phyloP scores from a whole-genome alignment of 1,140 invertebrate genomes.

The Heliothis virescens region DNA sequence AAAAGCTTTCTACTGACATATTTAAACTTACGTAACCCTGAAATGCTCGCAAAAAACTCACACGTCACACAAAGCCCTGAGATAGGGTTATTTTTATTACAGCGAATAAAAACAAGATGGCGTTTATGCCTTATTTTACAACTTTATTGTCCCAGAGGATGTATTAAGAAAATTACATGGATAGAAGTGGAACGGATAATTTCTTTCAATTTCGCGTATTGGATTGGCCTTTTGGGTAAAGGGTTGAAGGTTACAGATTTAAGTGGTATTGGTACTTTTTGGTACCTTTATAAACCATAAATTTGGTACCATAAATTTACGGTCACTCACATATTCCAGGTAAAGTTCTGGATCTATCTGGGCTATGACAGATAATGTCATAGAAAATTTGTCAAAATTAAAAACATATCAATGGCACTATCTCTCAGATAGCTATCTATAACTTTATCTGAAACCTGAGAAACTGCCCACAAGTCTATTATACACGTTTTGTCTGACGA shows the following conservation, averaged over 20 bases:
- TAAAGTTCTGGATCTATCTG: too few species aligned
- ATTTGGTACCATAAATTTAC: too few species aligned
- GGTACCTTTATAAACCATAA: too few species aligned
- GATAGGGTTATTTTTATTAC: conserved; percentile 48
- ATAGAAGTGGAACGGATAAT: conserved; percentile 27
- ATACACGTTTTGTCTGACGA: too few species aligned
- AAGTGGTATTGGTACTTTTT: too few species aligned
- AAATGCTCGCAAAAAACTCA: conserved; percentile 16
- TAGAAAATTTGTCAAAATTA: too few species aligned
- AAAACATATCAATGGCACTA: too few species aligned
- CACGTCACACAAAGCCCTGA: conserved; percentile 36
- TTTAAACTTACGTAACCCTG: conserved; percentile 18
- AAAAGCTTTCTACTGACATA: conserved; percentile 2
- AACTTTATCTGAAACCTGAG: too few species aligned
- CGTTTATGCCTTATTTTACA: conserved; percentile 31
- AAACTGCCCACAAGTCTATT: too few species aligned
- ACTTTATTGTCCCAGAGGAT: conserved; percentile 31
- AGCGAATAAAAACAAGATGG: conserved; percentile 41
- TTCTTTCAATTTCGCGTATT: conserved; percentile 34
- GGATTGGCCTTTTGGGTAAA: not conserved
- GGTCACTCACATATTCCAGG: too few species aligned
- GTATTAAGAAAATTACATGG: conserved; percentile 31
- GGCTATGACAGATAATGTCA: too few species aligned
- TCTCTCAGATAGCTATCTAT: too few species aligned
- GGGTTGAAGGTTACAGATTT: not conserved